These are phyloP conservation scores for Eupsilia transversa DNA, from an alignment of 2,888 invertebrate genomes.

Conservation along the genomic window DNA sequence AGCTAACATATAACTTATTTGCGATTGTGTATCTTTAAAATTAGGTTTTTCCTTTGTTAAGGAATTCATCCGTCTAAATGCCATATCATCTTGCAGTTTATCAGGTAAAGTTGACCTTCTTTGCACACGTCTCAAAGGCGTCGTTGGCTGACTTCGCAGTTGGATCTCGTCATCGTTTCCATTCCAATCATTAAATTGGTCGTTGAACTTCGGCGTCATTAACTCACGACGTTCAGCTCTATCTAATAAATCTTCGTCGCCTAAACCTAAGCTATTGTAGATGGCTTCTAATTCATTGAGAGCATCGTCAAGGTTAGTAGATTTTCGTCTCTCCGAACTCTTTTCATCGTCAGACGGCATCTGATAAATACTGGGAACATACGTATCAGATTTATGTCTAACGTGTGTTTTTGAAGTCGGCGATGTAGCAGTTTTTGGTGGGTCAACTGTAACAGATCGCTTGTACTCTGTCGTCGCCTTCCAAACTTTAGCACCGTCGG, in stretches of 20 bases:
- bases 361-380: constrained; percentile 80
- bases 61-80: constrained; percentile 93
- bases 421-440: constrained; percentile 78
- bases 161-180: constrained; percentile 88
- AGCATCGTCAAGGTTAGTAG: constrained; percentile 96
- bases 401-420: constrained; percentile 85
- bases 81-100: constrained; percentile 94
- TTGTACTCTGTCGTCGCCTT: constrained; percentile 89
- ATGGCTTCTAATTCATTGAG: constrained; percentile 97
- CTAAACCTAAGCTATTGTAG: constrained; percentile 96
- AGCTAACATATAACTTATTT: constrained; percentile 92
- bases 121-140: constrained; percentile 83
- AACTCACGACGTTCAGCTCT: constrained; percentile 94
- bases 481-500: constrained; percentile 87
- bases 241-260: constrained; percentile 95
- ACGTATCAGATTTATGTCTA: constrained; percentile 88
- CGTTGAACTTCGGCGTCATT: constrained; percentile 89
- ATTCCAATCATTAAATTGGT: constrained; percentile 88
- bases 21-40: constrained; percentile 83
- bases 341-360: constrained; percentile 88
- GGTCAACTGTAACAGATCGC: constrained; percentile 83
- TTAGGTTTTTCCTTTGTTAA: constrained; percentile 88
- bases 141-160: constrained; percentile 86
- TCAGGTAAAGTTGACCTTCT: constrained; percentile 91
- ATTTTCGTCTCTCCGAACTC: constrained; percentile 91